Evolutionary conservation across 2,113 vertebrate genomes (phyloP).

Genomic region (Petroica traversi): DNA sequence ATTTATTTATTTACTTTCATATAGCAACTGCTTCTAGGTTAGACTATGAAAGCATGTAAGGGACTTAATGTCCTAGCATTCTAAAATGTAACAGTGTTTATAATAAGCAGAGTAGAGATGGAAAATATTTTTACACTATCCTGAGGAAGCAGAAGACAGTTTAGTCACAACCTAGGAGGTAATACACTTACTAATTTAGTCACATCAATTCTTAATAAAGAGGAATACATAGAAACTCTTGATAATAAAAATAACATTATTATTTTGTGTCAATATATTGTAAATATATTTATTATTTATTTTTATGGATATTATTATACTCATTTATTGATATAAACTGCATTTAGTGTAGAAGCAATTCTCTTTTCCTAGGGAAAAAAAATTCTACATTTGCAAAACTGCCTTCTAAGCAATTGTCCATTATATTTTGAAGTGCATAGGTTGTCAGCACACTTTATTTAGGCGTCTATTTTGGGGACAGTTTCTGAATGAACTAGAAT

Average conservation of each 20-base stretch:
- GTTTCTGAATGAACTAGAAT: neutral
- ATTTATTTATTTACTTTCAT: neutral
- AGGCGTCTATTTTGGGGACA: neutral
- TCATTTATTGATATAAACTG: neutral
- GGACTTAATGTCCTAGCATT: neutral
- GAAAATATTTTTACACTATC: neutral
- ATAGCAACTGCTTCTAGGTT: neutral
- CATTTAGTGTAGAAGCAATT: neutral
- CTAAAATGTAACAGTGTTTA: neutral
- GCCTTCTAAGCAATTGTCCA: neutral
- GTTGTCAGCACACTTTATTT: neutral
- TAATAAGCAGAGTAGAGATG: neutral
- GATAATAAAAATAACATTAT: neutral
- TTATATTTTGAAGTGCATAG: neutral
- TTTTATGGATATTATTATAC: neutral
- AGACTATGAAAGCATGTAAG: neutral
- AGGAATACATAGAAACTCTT: neutral
- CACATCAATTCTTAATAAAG: neutral
- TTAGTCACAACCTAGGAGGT: neutral
- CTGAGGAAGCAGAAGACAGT: neutral
- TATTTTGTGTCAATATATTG: neutral
- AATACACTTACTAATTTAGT: neutral
- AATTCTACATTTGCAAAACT: neutral
- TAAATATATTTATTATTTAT: neutral
- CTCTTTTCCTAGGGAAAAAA: fast-evolving